Evolutionary conservation across 2,797 vertebrate genomes (phyloP), one percentile per base, ranked within the genome.

Genomic region (Graptemys geographica): DNA sequence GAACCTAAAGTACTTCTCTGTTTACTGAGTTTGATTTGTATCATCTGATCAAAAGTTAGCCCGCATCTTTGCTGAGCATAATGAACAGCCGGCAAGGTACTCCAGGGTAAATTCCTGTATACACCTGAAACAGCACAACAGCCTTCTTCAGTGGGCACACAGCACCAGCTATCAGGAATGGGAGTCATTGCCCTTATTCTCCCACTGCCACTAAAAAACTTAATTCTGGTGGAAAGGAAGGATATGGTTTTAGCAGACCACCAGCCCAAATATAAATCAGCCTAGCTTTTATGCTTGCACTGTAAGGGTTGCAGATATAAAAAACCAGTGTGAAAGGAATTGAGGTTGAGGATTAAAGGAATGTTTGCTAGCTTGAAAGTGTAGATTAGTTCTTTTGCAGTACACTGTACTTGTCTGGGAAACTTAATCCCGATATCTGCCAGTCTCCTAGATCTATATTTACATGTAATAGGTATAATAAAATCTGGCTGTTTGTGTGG

Each of bases 21-120:
- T 89, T 92, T 94, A 94, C 88, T 95, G 90, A 89, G 52, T 88
- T 90, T 88, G 89, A 51, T 37, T 83, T 80, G 57, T 93, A 76
- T 81, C 69, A 11, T 41, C 69, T 41, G 69, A 72, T 41, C 56
- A 94, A 79, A 93, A 89, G 76, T 89, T 81, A 86, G 65, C 57
- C 84, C 79, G 57, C 0, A 0, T n/a, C 2, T 1, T 69, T 87
- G 47, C 88, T 84, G 74, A 81, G 37, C 57, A 57, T 69, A 89
- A 84, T 4, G 31, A 78, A 28, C 83, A 53, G 92, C 2, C 0
- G 83, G 82, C 37, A 93, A 87, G 31, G 33, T 69, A 79, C 69
- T 13, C 19, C 19, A 19, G 81, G n/a, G 33, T 92, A 33, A 88
- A 83, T 91, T 91, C 93, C 65, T 62, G 18, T 56, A 8, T 83